Base-by-base conservation (phyloP, 2,113 vertebrate species). In the Rhipidura dahli region DNA sequence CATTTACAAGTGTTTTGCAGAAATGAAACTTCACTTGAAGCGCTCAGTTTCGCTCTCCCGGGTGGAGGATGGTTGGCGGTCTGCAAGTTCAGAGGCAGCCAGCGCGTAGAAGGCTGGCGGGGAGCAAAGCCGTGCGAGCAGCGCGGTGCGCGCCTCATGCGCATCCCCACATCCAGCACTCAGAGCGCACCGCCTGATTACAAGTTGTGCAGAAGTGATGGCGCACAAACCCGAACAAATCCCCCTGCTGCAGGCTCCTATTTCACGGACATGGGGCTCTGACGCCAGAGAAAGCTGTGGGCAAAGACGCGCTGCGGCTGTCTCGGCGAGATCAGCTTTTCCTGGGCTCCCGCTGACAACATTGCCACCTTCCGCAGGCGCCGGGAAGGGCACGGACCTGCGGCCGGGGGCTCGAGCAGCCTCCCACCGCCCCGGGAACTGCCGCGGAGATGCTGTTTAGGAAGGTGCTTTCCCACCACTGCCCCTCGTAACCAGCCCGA, bases 321-420 rank as follows among this genome's bases (percentile, higher is more conserved):
- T 6, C 22, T 9, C 4, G 19, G 80, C 20, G 47, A 60, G 44
- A 50, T 27, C 45, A 33, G 61, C 42, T 61, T 15, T 42, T 69
- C 79, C 92, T 15, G 94, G 49, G 83, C 90, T 94, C 23, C 53
- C 10, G 78, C 82, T 86, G 95, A 45, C 88, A 94, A 90, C 92
- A 92, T 88, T 90, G 92, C 88, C 93, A 88, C 94, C 95, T 92
- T 65, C 88, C 14, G 88, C 90, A 35, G 90, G 35, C 14, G 40
- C 26, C 10, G 11, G 85, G 82, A 61, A 92, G 63, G 92, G 82
- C 90, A 82, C 35, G 31, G 82, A 68, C 4, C 76, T 13, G 76
- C 22, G 20, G 13, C 44, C 26, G 6, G 2, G 54, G 66, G 5
- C 27, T 5, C 7, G 9, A 63, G 54, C 77, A 7, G 82, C 47